phyloP scores from a whole-genome alignment of 1,140 invertebrate species.

The Trichoplusia ni region DNA sequence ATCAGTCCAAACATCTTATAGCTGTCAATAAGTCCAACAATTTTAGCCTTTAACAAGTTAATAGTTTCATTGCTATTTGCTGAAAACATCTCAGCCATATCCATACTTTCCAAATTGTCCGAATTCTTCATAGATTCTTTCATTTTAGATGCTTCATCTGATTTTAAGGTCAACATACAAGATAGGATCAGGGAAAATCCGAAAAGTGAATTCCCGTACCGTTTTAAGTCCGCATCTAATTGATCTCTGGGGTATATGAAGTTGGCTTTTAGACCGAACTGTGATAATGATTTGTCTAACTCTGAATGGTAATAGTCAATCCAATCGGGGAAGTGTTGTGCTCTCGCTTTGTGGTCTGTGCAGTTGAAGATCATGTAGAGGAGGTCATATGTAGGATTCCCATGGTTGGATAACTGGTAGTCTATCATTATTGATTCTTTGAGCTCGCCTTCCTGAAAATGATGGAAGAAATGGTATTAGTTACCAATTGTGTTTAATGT shows the following conservation, averaged over 20 bases:
- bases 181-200: conserved; percentile 8
- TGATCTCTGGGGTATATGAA: conserved; percentile 39
- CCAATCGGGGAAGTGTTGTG: conserved; percentile 45
- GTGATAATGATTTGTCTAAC: conserved; percentile 36
- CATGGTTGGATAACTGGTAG: conserved; percentile 39
- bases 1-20: too few species aligned
- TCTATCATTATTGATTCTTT: conserved; percentile 42
- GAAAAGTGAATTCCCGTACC: conserved; percentile 36
- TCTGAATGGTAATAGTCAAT: conserved; percentile 44
- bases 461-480: neutral
- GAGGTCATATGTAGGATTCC: conserved; percentile 40
- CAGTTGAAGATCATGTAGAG: conserved; percentile 43
- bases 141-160: conserved; percentile 20
- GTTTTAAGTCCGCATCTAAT: conserved; percentile 43
- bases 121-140: conserved; percentile 1
- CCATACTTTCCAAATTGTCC: too few species aligned
- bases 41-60: too few species aligned
- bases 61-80: too few species aligned
- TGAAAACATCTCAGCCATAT: too few species aligned
- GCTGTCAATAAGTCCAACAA: too few species aligned
- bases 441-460: conserved; percentile 41
- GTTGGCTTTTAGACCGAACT: conserved; percentile 38
- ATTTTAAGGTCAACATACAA: neutral
- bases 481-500: neutral
- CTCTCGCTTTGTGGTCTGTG: conserved; percentile 39